These are phyloP conservation scores for Blennius ocellaris DNA, from an alignment of 2,113 vertebrate species.

Conservation along the genomic window DNA sequence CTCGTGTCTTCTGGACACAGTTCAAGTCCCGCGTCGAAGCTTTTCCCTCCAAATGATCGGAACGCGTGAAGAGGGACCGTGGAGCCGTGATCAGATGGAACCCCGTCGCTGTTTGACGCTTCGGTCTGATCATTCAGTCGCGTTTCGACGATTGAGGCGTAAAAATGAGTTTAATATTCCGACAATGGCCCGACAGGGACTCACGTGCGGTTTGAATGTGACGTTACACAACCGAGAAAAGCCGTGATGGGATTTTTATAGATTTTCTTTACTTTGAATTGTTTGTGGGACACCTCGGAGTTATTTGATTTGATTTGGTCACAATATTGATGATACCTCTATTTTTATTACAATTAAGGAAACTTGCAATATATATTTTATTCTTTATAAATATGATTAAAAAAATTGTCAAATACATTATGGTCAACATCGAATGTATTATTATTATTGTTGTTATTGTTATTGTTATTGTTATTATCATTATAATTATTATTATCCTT, in stretches of 20 bases:
- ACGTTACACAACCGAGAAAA: conserved; percentile 17
- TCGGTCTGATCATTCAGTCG: conserved; percentile 14
- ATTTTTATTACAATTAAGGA: conserved; percentile 21
- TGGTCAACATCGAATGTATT: too few species aligned
- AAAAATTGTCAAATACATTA: too few species aligned
- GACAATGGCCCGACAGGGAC: conserved; percentile 7
- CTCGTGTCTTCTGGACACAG: conserved; percentile 32
- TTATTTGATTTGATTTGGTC: conserved; percentile 31
- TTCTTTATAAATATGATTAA: neutral
- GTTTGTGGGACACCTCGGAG: neutral
- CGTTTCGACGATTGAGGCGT: conserved; percentile 33
- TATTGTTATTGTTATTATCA: too few species aligned
- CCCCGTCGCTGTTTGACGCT: conserved; percentile 30
- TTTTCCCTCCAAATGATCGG: conserved; percentile 26
- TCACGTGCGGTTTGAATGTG: neutral
- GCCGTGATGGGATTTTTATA: conserved; percentile 34
- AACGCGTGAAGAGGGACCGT: conserved; percentile 33
- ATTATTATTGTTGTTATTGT: too few species aligned
- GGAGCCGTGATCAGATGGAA: conserved; percentile 31
- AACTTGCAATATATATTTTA: neutral
- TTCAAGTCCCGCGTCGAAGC: conserved; percentile 69
- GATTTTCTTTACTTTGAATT: conserved; percentile 9
- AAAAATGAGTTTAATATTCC: conserved; percentile 14
- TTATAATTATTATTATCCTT: too few species aligned
- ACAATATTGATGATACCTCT: conserved; percentile 16